Base-by-base conservation (phyloP, 2,113 vertebrate species). In the Prochilodus magdalenae region DNA sequence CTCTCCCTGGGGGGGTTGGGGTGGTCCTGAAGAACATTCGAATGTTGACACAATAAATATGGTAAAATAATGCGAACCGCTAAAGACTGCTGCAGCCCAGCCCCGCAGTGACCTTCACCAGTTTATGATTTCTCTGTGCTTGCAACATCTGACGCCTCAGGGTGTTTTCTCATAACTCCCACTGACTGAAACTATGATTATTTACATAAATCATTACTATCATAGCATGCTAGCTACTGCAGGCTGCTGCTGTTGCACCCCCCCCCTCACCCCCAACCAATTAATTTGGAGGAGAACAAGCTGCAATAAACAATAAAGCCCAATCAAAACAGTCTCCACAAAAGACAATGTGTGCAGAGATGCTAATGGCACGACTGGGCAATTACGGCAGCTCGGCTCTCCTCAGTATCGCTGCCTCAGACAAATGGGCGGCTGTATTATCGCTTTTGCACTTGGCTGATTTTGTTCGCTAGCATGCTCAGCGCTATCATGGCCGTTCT, bases 351-450 rank as follows among this genome's bases (percentile, higher is more conserved):
- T 67, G 27, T 16, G 65, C 26, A 47, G 80, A 84, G 84, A 87
- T 87, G 40, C 82, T 44, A 81, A 86, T 79, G 88, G 83, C 74
- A 63, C 77, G 5, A 44, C 29, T 81, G 79, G 80, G 47, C 86
- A 88, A 89, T 91, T 90, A 90, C 82, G 14, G n/a, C n/a, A 10
- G 40, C 40, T 44, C 40, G 5, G 8, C 40, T 44, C 11, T 20
- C 79, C 44, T 22, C 29, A 74, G 59, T 76, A 63, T 29, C 24
- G 74, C 83, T 75, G 87, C 88, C 88, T 87, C 81, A 79, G 84
- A 89, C 88, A 91, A 92, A 92, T 87, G 83, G 88, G 88, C 82
- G 79, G 84, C 89, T 88, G 89, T 90, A 93, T 93, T 89, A 89
- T 88, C 75, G 63, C 59, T 88, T 91, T 90, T 90, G 87, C 90